These are phyloP conservation scores for Amyelois transitella DNA, from an alignment of 1,140 invertebrate genomes.

Conservation along the genomic window DNA sequence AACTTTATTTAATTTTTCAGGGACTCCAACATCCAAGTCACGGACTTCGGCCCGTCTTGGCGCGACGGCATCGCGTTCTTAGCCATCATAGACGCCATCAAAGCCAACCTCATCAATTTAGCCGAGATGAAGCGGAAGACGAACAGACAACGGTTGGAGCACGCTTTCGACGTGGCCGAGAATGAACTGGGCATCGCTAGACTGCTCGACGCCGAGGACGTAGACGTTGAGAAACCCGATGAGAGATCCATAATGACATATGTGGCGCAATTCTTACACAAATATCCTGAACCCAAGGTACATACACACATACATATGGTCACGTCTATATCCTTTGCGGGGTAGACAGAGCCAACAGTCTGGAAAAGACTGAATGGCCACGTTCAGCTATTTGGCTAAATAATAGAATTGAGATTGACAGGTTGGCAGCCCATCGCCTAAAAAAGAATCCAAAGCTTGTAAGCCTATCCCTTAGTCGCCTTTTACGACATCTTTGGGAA, in stretches of 20 bases:
- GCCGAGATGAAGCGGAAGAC: slow-evolving; percentile 84
- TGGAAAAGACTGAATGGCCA: no score
- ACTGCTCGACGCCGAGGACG: slow-evolving; percentile 96
- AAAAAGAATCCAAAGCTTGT: no score
- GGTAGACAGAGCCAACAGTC: no score
- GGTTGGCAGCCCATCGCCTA: no score
- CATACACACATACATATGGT: slow-evolving; percentile 3
- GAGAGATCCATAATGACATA: slow-evolving; percentile 99
- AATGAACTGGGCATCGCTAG: slow-evolving; percentile 93
- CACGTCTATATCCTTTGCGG: no score
- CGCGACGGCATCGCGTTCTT: slow-evolving; percentile 97
- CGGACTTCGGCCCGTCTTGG: slow-evolving; percentile 98
- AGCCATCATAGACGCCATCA: slow-evolving; percentile 96
- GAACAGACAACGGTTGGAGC: slow-evolving; percentile 89
- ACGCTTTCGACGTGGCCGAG: slow-evolving; percentile 96
- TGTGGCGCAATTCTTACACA: slow-evolving; percentile 98
- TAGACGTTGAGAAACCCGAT: slow-evolving; percentile 97
- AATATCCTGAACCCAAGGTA: slow-evolving; percentile 90
- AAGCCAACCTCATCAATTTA: slow-evolving; percentile 93
- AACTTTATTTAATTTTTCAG: slow-evolving; percentile 67
- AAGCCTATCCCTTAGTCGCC: no score
- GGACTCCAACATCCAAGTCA: slow-evolving; percentile 90
- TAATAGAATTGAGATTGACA: no score
- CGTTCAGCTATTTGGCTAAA: no score
- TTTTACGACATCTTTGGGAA: no score